Percentiles rank a stretch among this genome's conserved stretches.
These are phyloP conservation scores for Calliopum simillimum DNA, from an alignment of 2,888 invertebrate genomes.

Conservation along the genomic window DNA sequence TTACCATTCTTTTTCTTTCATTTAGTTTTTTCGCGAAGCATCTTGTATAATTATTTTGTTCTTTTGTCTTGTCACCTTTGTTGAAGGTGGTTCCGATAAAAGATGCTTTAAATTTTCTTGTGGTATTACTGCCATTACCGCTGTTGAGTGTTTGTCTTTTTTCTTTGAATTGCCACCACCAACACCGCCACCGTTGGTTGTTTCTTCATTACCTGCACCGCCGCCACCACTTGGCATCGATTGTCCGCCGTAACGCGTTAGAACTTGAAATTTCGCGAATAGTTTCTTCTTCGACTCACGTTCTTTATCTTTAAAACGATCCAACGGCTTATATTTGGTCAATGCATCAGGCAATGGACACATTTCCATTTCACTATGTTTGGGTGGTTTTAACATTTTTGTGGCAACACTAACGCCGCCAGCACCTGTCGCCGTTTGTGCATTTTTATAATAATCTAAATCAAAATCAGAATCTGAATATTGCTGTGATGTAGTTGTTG, in stretches of 20 bases:
- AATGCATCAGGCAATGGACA: constrained; percentile 57
- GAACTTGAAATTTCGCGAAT: constrained; percentile 69
- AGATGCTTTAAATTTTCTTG: constrained; percentile 78
- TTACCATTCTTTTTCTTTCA: too few relatives aligned
- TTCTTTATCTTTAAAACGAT: constrained; percentile 67
- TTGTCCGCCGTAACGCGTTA: constrained; percentile 66
- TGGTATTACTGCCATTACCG: constrained; percentile 68
- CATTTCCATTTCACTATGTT: constrained; percentile 58
- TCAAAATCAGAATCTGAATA: constrained; percentile 60
- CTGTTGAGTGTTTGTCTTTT: constrained; percentile 49
- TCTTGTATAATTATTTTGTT: constrained; percentile 83
- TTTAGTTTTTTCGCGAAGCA: constrained; percentile 63
- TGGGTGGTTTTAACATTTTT: constrained; percentile 52
- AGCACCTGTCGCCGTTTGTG: constrained; percentile 19
- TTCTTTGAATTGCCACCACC: constrained; percentile 33
- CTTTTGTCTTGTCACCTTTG: constrained; percentile 84
- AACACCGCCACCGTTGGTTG: constrained; percentile 29
- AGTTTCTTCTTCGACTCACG: constrained; percentile 69
- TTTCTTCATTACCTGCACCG: constrained; percentile 38
- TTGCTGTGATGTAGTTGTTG: constrained; percentile 39
- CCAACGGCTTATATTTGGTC: constrained; percentile 61
- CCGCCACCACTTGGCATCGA: constrained; percentile 45
- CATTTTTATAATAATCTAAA: constrained; percentile 59
- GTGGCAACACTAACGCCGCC: constrained; percentile 42
- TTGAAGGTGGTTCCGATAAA: constrained; percentile 75